phyloP scores from a whole-genome alignment of 2,113 vertebrate species.

The Mus pahari region DNA sequence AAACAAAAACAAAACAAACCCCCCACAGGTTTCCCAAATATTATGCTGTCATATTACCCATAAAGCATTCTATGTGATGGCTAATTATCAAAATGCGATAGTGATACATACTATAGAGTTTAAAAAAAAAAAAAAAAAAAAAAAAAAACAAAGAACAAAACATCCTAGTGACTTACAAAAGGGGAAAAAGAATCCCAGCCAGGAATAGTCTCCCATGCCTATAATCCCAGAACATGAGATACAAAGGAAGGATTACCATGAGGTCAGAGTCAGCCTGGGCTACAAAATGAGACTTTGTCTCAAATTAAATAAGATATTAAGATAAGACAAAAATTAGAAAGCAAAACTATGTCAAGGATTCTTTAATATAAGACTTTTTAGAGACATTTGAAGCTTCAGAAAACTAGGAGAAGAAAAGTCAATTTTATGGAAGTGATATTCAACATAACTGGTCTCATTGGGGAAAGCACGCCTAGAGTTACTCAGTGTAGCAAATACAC shows the following conservation, averaged over 20 bases:
- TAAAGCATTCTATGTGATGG: background rate
- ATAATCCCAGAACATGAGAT: no score
- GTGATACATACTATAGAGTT: background rate
- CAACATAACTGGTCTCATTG: background rate
- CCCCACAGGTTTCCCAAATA: background rate
- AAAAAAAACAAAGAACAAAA: no score
- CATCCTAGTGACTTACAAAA: background rate
- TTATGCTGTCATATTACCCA: background rate
- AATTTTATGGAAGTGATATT: background rate
- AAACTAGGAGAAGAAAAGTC: background rate
- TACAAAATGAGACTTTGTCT: background rate
- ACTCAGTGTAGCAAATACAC: background rate
- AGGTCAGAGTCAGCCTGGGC: background rate
- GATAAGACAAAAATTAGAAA: background rate
- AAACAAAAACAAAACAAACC: no score
- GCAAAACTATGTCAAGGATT: background rate
- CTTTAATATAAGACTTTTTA: background rate
- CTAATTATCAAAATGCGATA: background rate
- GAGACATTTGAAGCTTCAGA: conserved; percentile 19
- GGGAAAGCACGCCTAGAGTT: background rate
- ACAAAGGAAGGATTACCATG: background rate
- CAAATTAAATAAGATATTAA: background rate
- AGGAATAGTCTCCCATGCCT: background rate
- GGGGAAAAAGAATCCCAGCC: background rate
- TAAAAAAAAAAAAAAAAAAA: background rate